phyloP scores from a whole-genome alignment of 2,888 invertebrate species.

The Meteorus colon region DNA sequence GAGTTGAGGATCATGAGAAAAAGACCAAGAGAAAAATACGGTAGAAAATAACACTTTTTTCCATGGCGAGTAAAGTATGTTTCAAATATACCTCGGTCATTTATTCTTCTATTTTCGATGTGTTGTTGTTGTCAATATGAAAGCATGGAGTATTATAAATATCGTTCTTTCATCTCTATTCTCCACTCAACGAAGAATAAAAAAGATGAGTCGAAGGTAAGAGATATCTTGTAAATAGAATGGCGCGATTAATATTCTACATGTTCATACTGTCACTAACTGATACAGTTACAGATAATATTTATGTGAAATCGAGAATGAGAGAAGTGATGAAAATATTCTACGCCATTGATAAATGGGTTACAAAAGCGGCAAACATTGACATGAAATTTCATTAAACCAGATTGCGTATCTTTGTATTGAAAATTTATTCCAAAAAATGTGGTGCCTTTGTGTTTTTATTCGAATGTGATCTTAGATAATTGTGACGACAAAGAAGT shows the following conservation, averaged over 20 bases:
- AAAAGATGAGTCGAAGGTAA: neutral
- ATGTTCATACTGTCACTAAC: no score
- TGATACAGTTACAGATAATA: no score
- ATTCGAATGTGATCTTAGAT: no score
- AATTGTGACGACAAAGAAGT: no score
- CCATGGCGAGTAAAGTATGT: conserved; percentile 13
- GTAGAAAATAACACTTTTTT: conserved; percentile 35
- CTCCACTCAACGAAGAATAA: neutral
- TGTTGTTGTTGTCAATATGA: neutral
- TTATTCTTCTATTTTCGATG: conserved; percentile 1
- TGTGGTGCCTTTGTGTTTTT: no score
- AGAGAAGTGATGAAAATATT: no score
- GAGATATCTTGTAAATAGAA: conserved; percentile 7
- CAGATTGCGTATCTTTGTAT: no score
- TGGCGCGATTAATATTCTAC: neutral
- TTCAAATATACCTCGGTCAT: conserved; percentile 10
- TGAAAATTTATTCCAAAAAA: no score
- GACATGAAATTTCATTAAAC: no score
- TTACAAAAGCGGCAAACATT: no score
- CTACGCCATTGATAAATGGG: no score
- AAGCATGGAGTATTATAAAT: neutral
- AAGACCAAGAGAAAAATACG: conserved; percentile 9
- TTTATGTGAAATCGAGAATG: no score
- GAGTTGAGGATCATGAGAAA: neutral
- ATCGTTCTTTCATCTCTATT: neutral